Evolutionary conservation across 1,140 invertebrate genomes (phyloP).

Genomic region (Holotrichia oblita): DNA sequence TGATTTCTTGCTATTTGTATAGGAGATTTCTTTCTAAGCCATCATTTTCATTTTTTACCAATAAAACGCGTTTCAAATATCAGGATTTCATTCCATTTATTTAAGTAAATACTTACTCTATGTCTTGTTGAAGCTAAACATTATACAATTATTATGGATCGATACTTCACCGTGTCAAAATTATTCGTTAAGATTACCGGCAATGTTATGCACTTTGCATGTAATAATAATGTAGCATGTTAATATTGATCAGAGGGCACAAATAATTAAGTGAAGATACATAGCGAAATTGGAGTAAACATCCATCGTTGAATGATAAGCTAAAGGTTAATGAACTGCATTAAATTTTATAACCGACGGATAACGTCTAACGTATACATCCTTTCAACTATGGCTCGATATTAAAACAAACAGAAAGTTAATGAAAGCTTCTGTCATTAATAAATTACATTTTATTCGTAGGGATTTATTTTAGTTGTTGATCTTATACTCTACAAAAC

Average conservation of each 20-base stretch:
- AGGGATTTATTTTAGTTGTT: background rate
- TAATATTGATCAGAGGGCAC: background rate
- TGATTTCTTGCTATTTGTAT: no score
- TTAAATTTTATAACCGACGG: slow-evolving; percentile 11
- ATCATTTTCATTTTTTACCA: no score
- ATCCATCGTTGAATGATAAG: background rate
- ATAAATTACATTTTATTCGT: background rate
- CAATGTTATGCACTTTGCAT: background rate
- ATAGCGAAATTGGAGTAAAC: background rate
- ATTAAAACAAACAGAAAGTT: slow-evolving; percentile 29
- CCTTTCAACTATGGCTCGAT: background rate
- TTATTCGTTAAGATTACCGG: background rate
- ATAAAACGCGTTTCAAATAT: no score
- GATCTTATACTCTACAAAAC: background rate
- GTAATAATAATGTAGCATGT: background rate
- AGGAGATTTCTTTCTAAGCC: no score
- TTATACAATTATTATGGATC: no score
- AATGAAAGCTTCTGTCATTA: background rate
- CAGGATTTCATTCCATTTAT: no score
- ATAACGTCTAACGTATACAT: background rate
- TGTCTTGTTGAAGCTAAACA: no score
- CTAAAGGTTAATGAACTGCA: slow-evolving; percentile 18
- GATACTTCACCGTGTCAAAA: no score
- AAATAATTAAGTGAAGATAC: background rate
- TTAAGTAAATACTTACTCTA: no score